phyloP scores from a whole-genome alignment of 2,113 vertebrate genomes.

The Tragulus kanchil region DNA sequence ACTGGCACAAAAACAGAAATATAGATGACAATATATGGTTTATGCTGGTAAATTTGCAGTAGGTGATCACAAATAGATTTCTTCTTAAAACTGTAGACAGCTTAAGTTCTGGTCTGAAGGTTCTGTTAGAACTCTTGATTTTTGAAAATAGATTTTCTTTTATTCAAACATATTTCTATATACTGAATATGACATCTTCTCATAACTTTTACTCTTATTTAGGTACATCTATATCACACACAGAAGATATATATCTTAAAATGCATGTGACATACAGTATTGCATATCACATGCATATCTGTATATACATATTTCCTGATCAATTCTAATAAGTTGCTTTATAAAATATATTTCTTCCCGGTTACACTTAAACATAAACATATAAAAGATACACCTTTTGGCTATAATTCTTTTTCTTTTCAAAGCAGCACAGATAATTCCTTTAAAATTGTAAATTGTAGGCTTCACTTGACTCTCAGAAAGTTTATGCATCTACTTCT shows the following conservation, averaged over 20 bases:
- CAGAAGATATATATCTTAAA: background rate
- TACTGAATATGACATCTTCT: background rate
- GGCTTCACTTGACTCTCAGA: background rate
- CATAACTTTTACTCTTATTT: background rate
- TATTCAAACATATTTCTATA: background rate
- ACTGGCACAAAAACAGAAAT: too few species aligned
- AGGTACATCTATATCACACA: background rate
- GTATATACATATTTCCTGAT: background rate
- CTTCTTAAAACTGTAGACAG: background rate
- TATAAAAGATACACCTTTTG: slow-evolving; percentile 56
- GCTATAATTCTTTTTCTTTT: slow-evolving; percentile 40
- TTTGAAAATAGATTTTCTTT: background rate
- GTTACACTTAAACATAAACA: slow-evolving; percentile 25
- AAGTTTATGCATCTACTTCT: background rate
- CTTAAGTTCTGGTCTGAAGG: background rate
- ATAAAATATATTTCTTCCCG: slow-evolving; percentile 17
- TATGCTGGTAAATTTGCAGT: background rate
- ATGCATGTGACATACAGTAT: background rate
- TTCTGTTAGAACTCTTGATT: background rate
- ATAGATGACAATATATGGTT: background rate
- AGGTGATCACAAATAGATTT: background rate
- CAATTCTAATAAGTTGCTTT: slow-evolving; percentile 30
- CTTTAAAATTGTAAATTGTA: slow-evolving; percentile 31
- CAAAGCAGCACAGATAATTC: slow-evolving; percentile 37
- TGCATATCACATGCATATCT: background rate